Conservation (phyloP, 2,797 vertebrate genomes). For the Rhinella marina region DNA sequence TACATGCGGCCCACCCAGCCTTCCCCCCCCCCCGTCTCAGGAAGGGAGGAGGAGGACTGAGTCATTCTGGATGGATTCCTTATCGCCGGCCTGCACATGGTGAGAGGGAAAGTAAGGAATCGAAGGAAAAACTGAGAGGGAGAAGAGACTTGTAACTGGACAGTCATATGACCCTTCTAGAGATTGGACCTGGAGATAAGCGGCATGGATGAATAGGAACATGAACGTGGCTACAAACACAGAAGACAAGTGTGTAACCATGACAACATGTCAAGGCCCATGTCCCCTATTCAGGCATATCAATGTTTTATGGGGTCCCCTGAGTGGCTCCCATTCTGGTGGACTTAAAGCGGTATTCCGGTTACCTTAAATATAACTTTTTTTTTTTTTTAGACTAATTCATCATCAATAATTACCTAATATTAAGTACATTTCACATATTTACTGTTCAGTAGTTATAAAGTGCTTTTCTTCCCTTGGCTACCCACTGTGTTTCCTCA, state of each 20-base stretch:
- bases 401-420: no score
- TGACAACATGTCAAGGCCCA: no score
- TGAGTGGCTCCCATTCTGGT: no score
- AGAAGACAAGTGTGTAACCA: not conserved
- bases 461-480: no score
- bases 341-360: no score
- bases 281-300: not conserved
- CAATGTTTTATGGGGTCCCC: not conserved
- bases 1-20: constrained; percentile 24
- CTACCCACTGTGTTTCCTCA: no score
- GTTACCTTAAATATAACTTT: no score
- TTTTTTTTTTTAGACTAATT: no score
- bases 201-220: not conserved
- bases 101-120: constrained; percentile 10
- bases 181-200: not conserved
- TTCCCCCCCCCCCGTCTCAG: constrained; percentile 16
- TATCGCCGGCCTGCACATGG: constrained; percentile 45
- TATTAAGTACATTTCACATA: no score
- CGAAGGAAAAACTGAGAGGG: not conserved
- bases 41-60: constrained; percentile 43
- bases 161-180: not conserved
- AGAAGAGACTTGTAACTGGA: not conserved
- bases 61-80: constrained; percentile 3
- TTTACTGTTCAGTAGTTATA: no score
- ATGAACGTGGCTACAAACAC: not conserved